A percentile compares a stretch with the other conserved stretches of the same genome.
Conservation (phyloP, 2,113 vertebrate genomes). For the Oncorhynchus kisutch region DNA sequence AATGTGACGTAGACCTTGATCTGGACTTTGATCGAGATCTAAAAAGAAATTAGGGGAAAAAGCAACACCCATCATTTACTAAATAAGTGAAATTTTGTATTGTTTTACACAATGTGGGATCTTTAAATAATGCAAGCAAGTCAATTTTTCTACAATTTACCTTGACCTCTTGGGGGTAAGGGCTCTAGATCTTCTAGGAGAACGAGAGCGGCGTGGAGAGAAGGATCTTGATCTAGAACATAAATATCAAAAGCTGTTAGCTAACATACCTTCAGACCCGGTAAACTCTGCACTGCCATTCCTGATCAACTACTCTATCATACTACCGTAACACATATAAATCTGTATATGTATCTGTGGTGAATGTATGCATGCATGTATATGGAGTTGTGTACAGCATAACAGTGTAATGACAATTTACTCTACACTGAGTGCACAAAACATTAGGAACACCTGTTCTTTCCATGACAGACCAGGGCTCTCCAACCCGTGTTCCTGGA, state of each 20-base stretch:
- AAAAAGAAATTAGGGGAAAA: conserved; percentile 9
- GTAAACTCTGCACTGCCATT: background rate
- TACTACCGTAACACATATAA: too few species aligned
- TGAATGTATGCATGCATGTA: too few species aligned
- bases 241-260: background rate
- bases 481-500: too few species aligned
- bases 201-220: conserved; percentile 82
- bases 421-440: too few species aligned
- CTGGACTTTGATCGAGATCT: conserved; percentile 81
- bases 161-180: conserved; percentile 82
- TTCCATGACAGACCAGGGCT: too few species aligned
- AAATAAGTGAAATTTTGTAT: too few species aligned
- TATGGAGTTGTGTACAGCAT: too few species aligned
- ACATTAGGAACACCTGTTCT: too few species aligned
- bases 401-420: too few species aligned
- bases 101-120: background rate
- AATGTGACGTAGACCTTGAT: conserved; percentile 80
- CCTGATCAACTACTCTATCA: too few species aligned
- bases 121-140: background rate
- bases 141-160: conserved; percentile 57
- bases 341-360: too few species aligned
- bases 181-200: conserved; percentile 79
- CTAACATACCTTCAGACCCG: background rate
- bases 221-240: conserved; percentile 76
- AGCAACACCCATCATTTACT: too few species aligned